A percentile compares a stretch with the other conserved stretches of the same genome.
Conservation (phyloP, 2,113 vertebrate genomes). For the Blennius ocellaris region DNA sequence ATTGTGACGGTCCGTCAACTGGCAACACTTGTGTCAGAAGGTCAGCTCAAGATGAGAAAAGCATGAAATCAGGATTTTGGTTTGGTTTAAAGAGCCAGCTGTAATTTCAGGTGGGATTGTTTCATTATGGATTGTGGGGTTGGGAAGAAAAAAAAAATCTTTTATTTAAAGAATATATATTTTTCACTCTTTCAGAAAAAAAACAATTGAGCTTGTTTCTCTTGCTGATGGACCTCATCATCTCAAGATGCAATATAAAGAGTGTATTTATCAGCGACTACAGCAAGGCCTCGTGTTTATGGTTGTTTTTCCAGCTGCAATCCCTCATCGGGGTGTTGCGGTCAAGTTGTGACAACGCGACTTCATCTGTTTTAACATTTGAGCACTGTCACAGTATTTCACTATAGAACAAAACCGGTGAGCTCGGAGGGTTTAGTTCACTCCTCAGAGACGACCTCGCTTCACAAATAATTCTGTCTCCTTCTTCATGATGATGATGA, state of each 20-base stretch:
- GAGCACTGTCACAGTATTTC: constrained; percentile 22
- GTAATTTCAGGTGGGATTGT: constrained; percentile 16
- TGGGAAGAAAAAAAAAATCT: background rate
- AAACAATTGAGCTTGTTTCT: constrained; percentile 5
- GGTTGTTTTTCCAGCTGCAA: constrained; percentile 6
- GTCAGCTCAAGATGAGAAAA: constrained; percentile 10
- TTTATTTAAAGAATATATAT: background rate
- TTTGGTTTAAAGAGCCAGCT: constrained; percentile 25
- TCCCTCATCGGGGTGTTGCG: background rate
- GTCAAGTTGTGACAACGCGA: background rate
- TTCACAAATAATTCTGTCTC: background rate
- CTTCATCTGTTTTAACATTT: constrained; percentile 1
- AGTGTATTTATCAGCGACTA: constrained; percentile 6
- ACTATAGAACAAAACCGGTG: background rate
- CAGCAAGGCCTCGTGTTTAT: background rate
- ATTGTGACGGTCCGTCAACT: background rate
- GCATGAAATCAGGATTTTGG: constrained; percentile 30
- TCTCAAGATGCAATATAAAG: constrained; percentile 19
- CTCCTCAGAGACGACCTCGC: background rate
- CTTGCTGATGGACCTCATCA: constrained; percentile 10
- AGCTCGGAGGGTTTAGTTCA: background rate
- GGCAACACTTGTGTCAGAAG: background rate
- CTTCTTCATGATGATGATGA: background rate
- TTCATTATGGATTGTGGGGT: constrained; percentile 11
- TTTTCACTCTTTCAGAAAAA: background rate